These are phyloP conservation scores for Steinernema khuongi DNA, from an alignment of 1,140 invertebrate species.

Conservation along the genomic window DNA sequence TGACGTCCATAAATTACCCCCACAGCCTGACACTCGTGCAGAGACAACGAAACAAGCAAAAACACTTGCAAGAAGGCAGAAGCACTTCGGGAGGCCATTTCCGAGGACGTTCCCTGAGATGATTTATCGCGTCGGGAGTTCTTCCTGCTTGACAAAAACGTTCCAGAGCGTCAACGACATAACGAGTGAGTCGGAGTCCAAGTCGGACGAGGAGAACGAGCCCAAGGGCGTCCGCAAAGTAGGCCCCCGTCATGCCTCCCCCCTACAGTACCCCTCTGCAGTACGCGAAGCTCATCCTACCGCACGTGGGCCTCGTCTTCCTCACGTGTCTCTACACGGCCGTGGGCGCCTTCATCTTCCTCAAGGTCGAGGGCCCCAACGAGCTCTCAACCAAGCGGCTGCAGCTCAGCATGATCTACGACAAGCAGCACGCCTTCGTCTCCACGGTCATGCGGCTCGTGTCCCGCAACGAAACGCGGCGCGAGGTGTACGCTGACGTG, in stretches of 20 bases:
- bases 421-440: constrained; percentile 49
- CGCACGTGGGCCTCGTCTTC: constrained; percentile 55
- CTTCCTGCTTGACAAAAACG: neutral
- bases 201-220: constrained; percentile 47
- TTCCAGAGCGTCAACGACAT: constrained; percentile 30
- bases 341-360: constrained; percentile 54
- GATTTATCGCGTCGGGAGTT: neutral
- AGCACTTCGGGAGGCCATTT: too few relatives aligned
- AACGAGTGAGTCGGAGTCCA: constrained; percentile 36
- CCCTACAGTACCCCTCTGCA: constrained; percentile 19
- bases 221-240: constrained; percentile 44
- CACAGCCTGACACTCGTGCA: too few relatives aligned
- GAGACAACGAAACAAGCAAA: too few relatives aligned
- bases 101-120: too few relatives aligned
- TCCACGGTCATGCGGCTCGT: constrained; percentile 43
- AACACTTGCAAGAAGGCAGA: too few relatives aligned
- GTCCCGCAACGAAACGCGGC: constrained; percentile 37
- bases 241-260: neutral
- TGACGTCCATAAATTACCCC: too few relatives aligned
- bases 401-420: constrained; percentile 50
- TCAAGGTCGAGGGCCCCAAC: constrained; percentile 51
- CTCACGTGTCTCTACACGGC: constrained; percentile 56
- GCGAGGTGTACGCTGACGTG: constrained; percentile 35
- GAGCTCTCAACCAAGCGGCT: constrained; percentile 47
- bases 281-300: constrained; percentile 58